Base-by-base conservation (phyloP, 2,113 vertebrate species). In the Centropus unirufus region DNA sequence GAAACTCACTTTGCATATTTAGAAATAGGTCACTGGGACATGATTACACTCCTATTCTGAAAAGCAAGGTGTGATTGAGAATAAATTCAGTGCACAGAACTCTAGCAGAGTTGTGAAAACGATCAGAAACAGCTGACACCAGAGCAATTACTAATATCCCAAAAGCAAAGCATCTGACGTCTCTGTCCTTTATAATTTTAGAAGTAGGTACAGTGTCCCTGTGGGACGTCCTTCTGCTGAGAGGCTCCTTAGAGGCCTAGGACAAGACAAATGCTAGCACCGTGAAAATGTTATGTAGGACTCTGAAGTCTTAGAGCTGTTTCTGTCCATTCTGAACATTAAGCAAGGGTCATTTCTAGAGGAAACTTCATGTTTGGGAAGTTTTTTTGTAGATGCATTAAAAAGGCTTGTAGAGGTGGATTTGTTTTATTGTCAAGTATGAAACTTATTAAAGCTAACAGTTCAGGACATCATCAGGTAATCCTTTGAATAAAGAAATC, bases 21-120 rank as follows among this genome's bases (percentile, higher is more conserved):
- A 94, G 90, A 96, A 96, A 81, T 96, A 90, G 95, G 94, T 95
- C 80, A 95, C 86, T 95, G 90, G 95, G 93, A 84, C 92, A 57
- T 1, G 1, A 64, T 75, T 89, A 17, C 17, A 5, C 19, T 91
- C 47, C 51, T 81, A 32, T 57, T 67, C 79, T 61, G 90, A 61
- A 89, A 87, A 87, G 80, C 64, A 67, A 81, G 39, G 36, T 92
- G 54, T 4, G 27, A 77, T 81, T 75, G 2, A 90, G 82, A 59
- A 83, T 55, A 79, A 88, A 68, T 70, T 74, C 76, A 54, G 34
- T 3, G 4, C 4, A 1, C 79, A 68, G 57, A 84, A 17, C 88
- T 81, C 30, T 36, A n/a, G 55, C 66, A 36, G 68, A 51, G 61
- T 13, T 52, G 40, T 68, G 83, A 64, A 90, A 83, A 44, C 4